Base-by-base conservation (phyloP, 2,888 invertebrate genomes). In the Tetragnatha montana region DNA sequence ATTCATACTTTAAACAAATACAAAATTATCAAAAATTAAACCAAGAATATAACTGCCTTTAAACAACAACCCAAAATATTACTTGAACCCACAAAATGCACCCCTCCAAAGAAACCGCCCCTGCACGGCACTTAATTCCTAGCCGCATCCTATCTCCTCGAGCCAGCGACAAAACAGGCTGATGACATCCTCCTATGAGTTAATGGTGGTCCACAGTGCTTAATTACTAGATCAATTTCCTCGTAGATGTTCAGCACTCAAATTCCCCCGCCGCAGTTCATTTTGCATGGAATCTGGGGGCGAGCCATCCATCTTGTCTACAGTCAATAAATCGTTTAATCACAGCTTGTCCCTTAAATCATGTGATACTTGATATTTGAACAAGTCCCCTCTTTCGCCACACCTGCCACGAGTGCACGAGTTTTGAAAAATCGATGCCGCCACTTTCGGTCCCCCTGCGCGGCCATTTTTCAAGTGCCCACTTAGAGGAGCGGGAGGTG, bases 301-400 rank as follows among this genome's bases (percentile, higher is more conserved):
- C 71, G 21, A 50, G 78, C 87, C 81, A 87, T 81, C 80, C 80
- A 87, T 87, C 81, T 87, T 79, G 69, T 22, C 60, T 50, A 22
- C 47, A 68, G 87, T 87, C 87, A 81, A 87, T 87, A 87, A 87
- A 81, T 80, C 81, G 87, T 75, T 75, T 87, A 87, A 87, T 87
- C 81, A 87, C 75, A 35, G 74, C 81, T 81, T 74, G 87, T 81
- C 80, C 74, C 74, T 22, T 81, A 60, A 68, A 87, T 87, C 87
- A 81, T 74, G 49, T 50, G 83, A 86, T 73, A 86, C 73, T 86
- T 71, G 80, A 87, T 87, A 87, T 80, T 71, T 60, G 81, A 81
- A 49, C 80, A 74, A 75, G 74, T 81, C 75, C 73, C 73, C 21
- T 81, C 51, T 81, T 87, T 75, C 75, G 69, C 73, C 81, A 81